Evolutionary conservation across 2,113 vertebrate genomes (phyloP), one percentile per base, ranked within the genome.

Genomic region (Galemys pyrenaicus): DNA sequence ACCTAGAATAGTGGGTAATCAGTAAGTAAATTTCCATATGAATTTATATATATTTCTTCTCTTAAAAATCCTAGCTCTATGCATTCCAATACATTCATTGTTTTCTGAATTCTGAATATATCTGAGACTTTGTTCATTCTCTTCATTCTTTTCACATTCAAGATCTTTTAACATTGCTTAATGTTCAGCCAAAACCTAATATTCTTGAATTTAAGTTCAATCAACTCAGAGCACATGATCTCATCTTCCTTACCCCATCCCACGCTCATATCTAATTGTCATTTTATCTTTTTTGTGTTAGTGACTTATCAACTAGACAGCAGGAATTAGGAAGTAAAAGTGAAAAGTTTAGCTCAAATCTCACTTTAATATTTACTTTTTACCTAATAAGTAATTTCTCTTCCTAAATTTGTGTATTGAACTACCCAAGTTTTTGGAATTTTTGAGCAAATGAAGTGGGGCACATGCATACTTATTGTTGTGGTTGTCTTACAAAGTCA

Each of bases 371-470:
- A 20, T 89, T 77, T 94, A 37, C 37, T 75, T 82, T 58, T 20
- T 60, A n/a, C 58, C 62, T 62, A 60, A 51, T 41, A 54, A 83
- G 86, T 39, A 60, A 83, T 5, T 87, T 28, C 15, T 39, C 56
- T 78, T 73, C 24, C 20, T 51, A 68, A 77, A 10, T 77, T 62
- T 70, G 41, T 84, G 0, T 58, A 39, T 32, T 89, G 75, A 58
- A 16, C 26, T 74, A 2, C 54, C 37, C 88, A 46, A 54, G 2
- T 7, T 75, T 75, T 74, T 24, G 5, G 32, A 64, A 56, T 30
- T 58, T 81, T 81, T 85, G 67, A 28, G 51, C 81, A 95, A 95
- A 92, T 89, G 30, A 60, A 19, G 80, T 56, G 49, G 56, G 51
- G 24, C 22, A 30, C 51, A 0, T 19, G 13, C 2, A 4, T 70